A percentile compares a stretch with the other conserved stretches of the same genome.
Evolutionary conservation across 2,113 vertebrate species (phyloP).

Genomic region (Corythoichthys haematopterus): DNA sequence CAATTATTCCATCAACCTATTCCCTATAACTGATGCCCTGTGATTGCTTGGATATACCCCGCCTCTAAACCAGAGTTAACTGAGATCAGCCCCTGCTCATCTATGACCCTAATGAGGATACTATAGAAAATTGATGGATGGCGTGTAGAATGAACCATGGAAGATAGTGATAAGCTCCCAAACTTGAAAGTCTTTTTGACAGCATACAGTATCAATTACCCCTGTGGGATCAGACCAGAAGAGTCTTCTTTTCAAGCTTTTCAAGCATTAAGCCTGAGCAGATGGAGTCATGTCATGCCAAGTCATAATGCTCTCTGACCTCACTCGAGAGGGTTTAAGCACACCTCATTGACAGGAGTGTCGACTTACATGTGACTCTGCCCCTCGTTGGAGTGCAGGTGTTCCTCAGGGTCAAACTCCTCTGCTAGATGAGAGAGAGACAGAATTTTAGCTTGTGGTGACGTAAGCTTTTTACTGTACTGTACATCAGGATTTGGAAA

Average conservation of each 20-base stretch:
- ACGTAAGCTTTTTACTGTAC: not conserved
- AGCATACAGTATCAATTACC: not conserved
- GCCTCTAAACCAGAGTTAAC: not conserved
- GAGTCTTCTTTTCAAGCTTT: conserved; percentile 9
- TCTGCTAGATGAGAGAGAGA: conserved; percentile 57
- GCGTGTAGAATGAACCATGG: not conserved
- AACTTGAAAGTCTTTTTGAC: not conserved
- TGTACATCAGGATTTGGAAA: not conserved
- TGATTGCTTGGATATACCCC: not conserved
- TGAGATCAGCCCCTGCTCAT: not conserved
- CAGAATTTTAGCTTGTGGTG: not conserved
- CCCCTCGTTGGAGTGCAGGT: conserved; percentile 63
- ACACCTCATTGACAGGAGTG: not conserved
- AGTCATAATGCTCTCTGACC: not conserved
- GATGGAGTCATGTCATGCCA: not conserved
- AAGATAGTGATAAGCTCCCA: not conserved
- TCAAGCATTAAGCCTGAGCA: conserved; percentile 17
- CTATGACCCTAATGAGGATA: not conserved
- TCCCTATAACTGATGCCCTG: not conserved
- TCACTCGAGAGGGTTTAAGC: not conserved
- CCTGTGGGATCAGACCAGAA: conserved; percentile 1
- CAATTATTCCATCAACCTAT: not conserved
- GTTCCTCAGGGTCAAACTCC: conserved; percentile 74
- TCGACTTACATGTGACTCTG: conserved; percentile 71
- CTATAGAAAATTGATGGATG: not conserved